A percentile compares a stretch with the other conserved stretches of the same genome.
These are phyloP conservation scores for Oscheius sp. DNA, from an alignment of 2,888 invertebrate genomes.

Conservation along the genomic window DNA sequence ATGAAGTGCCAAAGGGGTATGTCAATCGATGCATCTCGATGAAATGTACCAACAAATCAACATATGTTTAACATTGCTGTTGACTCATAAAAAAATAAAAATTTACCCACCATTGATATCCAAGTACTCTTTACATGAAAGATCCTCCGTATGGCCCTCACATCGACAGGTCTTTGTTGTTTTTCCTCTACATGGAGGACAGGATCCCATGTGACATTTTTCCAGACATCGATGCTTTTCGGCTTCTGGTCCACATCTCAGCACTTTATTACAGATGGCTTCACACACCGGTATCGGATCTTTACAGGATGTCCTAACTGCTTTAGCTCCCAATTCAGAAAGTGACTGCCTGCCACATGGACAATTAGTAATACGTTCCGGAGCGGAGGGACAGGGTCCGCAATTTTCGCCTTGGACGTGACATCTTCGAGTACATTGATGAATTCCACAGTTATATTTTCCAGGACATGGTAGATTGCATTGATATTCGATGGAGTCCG, in stretches of 20 bases:
- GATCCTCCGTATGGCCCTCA: too few species aligned
- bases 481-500: slow-evolving; percentile 72
- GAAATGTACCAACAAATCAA: too few species aligned
- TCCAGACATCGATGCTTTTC: slow-evolving; percentile 79
- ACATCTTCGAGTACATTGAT: slow-evolving; percentile 76
- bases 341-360: slow-evolving; percentile 81
- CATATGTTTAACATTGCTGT: too few species aligned
- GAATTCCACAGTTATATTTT: slow-evolving; percentile 74
- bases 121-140: slow-evolving; percentile 53
- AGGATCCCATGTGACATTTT: slow-evolving; percentile 80
- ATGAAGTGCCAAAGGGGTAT: too few species aligned
- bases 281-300: slow-evolving; percentile 86
- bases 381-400: slow-evolving; percentile 77
- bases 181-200: slow-evolving; percentile 82
- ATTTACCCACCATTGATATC: slow-evolving; percentile 21
- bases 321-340: slow-evolving; percentile 69
- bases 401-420: slow-evolving; percentile 72
- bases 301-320: slow-evolving; percentile 76
- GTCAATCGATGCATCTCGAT: too few species aligned
- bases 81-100: not conserved
- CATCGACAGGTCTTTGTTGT: slow-evolving; percentile 85
- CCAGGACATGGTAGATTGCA: slow-evolving; percentile 58
- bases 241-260: slow-evolving; percentile 77
- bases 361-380: slow-evolving; percentile 78
- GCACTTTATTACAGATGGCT: slow-evolving; percentile 77